phyloP scores from a whole-genome alignment of 2,797 vertebrate species.

The Xerus rutilus region DNA sequence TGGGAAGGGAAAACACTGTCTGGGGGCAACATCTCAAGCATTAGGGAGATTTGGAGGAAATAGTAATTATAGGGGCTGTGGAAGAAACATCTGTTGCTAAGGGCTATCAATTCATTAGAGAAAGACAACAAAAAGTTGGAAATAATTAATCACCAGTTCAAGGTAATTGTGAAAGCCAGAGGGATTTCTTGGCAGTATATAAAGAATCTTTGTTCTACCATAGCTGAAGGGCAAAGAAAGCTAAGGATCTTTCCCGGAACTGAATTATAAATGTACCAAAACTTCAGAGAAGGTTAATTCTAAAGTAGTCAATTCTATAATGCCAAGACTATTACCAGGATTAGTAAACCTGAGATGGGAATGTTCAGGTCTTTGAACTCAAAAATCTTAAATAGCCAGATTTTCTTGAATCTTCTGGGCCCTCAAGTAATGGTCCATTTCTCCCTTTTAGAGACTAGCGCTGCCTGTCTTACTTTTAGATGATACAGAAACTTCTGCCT shows the following conservation, averaged over 20 bases:
- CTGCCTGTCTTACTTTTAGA: background rate
- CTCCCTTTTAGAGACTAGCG: background rate
- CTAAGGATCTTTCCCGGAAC: background rate
- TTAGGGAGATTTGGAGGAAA: background rate
- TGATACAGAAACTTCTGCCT: background rate
- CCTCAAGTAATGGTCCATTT: background rate
- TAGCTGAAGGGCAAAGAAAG: background rate
- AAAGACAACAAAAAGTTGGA: background rate
- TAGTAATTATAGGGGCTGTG: background rate
- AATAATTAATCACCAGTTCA: conserved; percentile 56
- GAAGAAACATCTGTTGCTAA: background rate
- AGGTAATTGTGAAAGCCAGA: conserved; percentile 22
- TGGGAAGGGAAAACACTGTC: background rate
- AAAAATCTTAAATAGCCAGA: background rate
- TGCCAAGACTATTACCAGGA: background rate
- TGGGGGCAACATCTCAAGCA: background rate
- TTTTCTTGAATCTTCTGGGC: background rate
- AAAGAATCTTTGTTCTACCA: conserved; percentile 16
- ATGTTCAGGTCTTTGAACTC: background rate
- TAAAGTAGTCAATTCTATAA: background rate
- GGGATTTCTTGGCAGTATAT: background rate
- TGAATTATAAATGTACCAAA: conserved; percentile 45
- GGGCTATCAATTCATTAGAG: background rate
- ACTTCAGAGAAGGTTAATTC: background rate
- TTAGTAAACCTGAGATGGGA: background rate